A percentile compares a stretch with the other conserved stretches of the same genome.
Conservation (phyloP, 2,888 invertebrate genomes). For the Sarcophaga rosellei region DNA sequence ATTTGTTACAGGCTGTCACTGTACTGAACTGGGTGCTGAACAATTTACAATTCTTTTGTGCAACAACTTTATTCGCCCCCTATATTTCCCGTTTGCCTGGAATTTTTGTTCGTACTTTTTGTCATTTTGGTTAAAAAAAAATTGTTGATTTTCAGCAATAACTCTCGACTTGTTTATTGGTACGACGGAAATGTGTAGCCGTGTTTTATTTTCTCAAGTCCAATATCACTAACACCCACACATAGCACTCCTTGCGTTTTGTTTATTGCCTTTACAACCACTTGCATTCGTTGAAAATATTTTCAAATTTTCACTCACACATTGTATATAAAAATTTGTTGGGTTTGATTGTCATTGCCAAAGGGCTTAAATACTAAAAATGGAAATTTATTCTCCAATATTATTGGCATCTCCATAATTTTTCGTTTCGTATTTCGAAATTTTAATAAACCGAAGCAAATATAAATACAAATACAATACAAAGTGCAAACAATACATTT, state of each 20-base stretch:
- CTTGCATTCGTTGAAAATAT: background rate
- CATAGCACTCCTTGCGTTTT: too few relatives aligned
- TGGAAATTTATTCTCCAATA: constrained; percentile 40
- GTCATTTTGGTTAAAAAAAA: constrained; percentile 16
- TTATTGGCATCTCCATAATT: constrained; percentile 35
- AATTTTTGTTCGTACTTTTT: background rate
- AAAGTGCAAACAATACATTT: background rate
- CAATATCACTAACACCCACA: too few relatives aligned
- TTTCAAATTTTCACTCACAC: background rate
- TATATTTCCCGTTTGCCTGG: background rate
- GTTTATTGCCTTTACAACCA: too few relatives aligned
- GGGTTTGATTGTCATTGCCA: constrained; percentile 25
- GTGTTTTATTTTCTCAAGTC: background rate
- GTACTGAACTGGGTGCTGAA: background rate
- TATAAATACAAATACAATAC: background rate
- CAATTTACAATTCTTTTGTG: constrained; percentile 15
- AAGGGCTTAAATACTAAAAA: constrained; percentile 18
- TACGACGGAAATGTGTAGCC: background rate
- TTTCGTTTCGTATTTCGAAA: background rate
- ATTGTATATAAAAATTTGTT: background rate
- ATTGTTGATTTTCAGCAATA: constrained; percentile 30
- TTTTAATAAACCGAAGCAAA: background rate
- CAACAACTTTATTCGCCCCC: background rate
- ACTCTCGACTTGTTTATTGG: constrained; percentile 38
- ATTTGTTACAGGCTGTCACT: too few relatives aligned